A percentile compares a stretch with the other conserved stretches of the same genome.
Evolutionary conservation across 2,888 invertebrate genomes (phyloP).

Genomic region (Plagiodera versicolora): DNA sequence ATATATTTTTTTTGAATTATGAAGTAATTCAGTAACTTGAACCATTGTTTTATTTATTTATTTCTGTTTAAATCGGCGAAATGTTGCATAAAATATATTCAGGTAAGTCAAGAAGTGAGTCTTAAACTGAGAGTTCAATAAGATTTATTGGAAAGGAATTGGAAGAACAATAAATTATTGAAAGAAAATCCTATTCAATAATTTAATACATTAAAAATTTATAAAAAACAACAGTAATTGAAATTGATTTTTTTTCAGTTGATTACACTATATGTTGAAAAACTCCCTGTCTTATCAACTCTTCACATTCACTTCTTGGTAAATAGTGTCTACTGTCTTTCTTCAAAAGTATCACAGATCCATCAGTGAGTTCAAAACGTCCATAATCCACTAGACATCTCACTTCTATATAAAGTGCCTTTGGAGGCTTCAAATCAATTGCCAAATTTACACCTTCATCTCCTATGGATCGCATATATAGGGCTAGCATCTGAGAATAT

Average conservation of each 20-base stretch:
- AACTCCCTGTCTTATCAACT: conserved; percentile 86
- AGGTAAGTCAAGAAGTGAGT: too few species aligned
- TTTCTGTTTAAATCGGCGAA: too few species aligned
- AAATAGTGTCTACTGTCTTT: conserved; percentile 91
- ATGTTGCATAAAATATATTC: too few species aligned
- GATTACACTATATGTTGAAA: conserved; percentile 69
- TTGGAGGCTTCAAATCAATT: conserved; percentile 87
- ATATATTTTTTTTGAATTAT: background rate
- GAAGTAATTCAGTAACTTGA: background rate
- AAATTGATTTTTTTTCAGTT: too few species aligned
- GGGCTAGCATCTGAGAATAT: conserved; percentile 83
- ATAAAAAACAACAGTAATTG: background rate
- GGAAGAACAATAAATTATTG: too few species aligned
- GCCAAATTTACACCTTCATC: conserved; percentile 85
- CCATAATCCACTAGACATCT: conserved; percentile 89
- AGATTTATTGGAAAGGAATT: too few species aligned
- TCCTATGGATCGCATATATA: conserved; percentile 79
- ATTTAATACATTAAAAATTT: background rate
- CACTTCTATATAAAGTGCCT: conserved; percentile 89
- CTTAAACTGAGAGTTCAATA: too few species aligned
- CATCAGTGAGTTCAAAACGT: conserved; percentile 90
- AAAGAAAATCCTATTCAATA: too few species aligned
- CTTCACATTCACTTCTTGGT: conserved; percentile 86
- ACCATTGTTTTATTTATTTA: too few species aligned
- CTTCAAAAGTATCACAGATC: conserved; percentile 84